Evolutionary conservation across 2,797 vertebrate species (phyloP), one percentile per base, ranked within the genome.

Genomic region (Poeciliopsis paucimaculata): DNA sequence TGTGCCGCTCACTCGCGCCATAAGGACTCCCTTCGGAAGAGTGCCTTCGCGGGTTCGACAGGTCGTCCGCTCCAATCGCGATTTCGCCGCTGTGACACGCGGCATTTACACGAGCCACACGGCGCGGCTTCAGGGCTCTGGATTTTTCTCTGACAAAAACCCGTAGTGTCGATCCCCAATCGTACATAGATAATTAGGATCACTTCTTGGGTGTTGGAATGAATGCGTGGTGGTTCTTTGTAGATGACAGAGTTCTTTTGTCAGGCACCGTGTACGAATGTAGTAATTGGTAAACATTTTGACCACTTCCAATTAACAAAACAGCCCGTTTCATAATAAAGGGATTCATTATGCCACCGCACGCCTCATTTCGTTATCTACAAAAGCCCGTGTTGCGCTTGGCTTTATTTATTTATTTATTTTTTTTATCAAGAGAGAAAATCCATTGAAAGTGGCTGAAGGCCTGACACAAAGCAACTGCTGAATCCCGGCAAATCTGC

Each of bases 401-500:
- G 3, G 84, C 82, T 88, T 91, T 95, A 18, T 16, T 47, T 47
- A 3, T 45, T 43, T 39, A 4, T 6, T 47, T 49, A 20, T 49
- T 49, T 49, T 49, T 20, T 23, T 93, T 92, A 92, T 93, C 86
- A 73, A 79, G 72, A 82, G 84, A 12, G 86, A 88, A 95, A 92
- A 90, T 95, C 90, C 84, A 94, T 95, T 93, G 93, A 91, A 95
- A 90, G 94, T 92, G 92, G 79, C 78, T 96, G 88, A 85, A 89
- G 87, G 88, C 93, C 90, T 93, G 87, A 93, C 90, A 94, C 87
- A 91, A 86, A 96, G 85, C 91, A 93, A 93, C 84, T 91, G 90
- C 93, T 90, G 95, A 92, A 94, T 94, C 93, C 92, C 87, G 43
- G 78, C 93, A 91, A 95, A 96, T 96, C 93, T 96, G 91, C 91